A percentile compares a stretch with the other conserved stretches of the same genome.
Evolutionary conservation across 2,888 invertebrate genomes (phyloP).

Genomic region (Sialis fuliginosa): DNA sequence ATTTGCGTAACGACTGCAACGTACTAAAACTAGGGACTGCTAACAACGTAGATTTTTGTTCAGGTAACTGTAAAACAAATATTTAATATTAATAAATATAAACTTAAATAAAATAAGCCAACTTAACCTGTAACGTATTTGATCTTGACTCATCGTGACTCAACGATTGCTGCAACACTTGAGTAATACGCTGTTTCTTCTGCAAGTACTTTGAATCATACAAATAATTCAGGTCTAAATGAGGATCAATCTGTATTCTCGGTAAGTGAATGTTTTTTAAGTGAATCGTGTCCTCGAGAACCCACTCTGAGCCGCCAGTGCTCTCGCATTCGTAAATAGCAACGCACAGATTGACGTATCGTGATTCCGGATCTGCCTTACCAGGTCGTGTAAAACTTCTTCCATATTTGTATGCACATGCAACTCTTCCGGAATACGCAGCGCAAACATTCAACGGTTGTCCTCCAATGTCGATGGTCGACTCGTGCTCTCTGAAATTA

Average conservation of each 20-base stretch:
- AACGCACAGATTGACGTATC: slow-evolving; percentile 80
- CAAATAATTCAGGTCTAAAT: slow-evolving; percentile 66
- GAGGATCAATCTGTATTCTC: slow-evolving; percentile 61
- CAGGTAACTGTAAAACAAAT: background rate
- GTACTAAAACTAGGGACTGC: slow-evolving; percentile 87
- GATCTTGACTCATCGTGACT: slow-evolving; percentile 54
- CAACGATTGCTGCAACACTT: slow-evolving; percentile 56
- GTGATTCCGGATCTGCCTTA: slow-evolving; percentile 54
- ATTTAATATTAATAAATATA: too few species aligned
- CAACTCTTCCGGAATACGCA: slow-evolving; percentile 93
- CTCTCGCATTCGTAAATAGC: slow-evolving; percentile 99
- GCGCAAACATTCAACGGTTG: slow-evolving; percentile 87
- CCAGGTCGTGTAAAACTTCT: slow-evolving; percentile 73
- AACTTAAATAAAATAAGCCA: too few species aligned
- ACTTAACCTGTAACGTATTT: too few species aligned
- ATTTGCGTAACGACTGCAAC: slow-evolving; percentile 67
- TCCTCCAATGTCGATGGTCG: slow-evolving; percentile 43
- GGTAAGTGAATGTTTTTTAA: slow-evolving; percentile 81
- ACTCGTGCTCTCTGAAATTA: slow-evolving; percentile 29
- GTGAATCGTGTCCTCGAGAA: slow-evolving; percentile 88
- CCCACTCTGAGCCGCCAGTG: slow-evolving; percentile 88
- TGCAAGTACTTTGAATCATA: slow-evolving; percentile 64
- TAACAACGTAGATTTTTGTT: slow-evolving; percentile 29
- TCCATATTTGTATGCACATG: slow-evolving; percentile 91
- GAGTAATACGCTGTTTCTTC: slow-evolving; percentile 66